phyloP scores from a whole-genome alignment of 2,113 vertebrate species.

The Pachycephala philippinensis region DNA sequence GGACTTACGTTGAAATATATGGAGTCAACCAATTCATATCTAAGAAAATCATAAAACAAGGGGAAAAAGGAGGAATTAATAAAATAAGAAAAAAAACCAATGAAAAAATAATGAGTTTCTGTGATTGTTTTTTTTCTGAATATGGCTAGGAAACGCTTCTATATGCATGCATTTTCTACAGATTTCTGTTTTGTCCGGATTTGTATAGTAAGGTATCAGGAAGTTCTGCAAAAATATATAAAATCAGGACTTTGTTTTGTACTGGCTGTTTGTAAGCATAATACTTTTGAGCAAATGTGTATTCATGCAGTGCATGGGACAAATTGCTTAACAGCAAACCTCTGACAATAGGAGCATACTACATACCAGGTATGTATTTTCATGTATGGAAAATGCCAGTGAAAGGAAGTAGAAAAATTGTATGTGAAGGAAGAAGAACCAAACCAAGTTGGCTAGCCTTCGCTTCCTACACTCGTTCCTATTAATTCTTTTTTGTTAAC shows the following conservation, averaged over 20 bases:
- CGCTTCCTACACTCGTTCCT: not conserved
- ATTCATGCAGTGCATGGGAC: not conserved
- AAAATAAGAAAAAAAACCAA: not conserved
- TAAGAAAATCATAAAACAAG: not conserved
- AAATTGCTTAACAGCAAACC: not conserved
- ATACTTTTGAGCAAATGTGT: not conserved
- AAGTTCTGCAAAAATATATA: not conserved
- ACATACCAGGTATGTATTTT: not conserved
- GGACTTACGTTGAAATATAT: not conserved
- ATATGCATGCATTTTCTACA: not conserved
- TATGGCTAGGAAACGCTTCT: not conserved
- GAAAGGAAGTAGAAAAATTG: not conserved
- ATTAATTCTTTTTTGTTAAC: not conserved
- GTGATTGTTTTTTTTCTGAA: not conserved
- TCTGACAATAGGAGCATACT: not conserved
- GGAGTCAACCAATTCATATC: not conserved
- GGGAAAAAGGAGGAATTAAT: fast-evolving
- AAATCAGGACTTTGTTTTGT: not conserved
- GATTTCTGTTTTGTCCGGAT: not conserved
- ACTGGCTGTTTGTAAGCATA: not conserved
- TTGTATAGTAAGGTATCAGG: not conserved
- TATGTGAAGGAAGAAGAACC: not conserved
- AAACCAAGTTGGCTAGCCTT: not conserved
- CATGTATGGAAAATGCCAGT: not conserved
- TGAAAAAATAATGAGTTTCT: not conserved